Evolutionary conservation across 2,113 vertebrate genomes (phyloP).

Genomic region (Archocentrus centrarchus): DNA sequence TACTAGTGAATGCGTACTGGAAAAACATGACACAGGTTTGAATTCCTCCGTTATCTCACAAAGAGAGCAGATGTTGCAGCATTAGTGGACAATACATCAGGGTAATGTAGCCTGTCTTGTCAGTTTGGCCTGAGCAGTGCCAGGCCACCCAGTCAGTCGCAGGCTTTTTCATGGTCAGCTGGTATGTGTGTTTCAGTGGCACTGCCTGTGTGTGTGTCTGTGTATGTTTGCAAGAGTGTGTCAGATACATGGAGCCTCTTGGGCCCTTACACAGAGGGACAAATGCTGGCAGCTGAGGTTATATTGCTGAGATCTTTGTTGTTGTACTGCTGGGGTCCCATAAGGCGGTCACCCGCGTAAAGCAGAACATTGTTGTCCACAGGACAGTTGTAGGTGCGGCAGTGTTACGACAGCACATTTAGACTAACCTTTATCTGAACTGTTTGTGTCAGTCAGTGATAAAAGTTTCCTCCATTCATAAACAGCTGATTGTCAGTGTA

Average conservation of each 20-base stretch:
- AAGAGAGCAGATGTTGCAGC: conserved; percentile 56
- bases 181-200: conserved; percentile 16
- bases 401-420: not conserved
- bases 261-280: conserved; percentile 55
- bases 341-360: conserved; percentile 44
- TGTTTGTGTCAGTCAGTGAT: not conserved
- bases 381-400: not conserved
- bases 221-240: conserved; percentile 5
- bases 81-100: conserved; percentile 52
- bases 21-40: conserved; percentile 26
- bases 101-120: conserved; percentile 45
- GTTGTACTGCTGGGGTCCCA: conserved; percentile 38
- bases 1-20: not conserved
- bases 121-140: conserved; percentile 28
- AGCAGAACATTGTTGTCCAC: not conserved
- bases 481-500: conserved; percentile 7
- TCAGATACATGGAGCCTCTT: conserved; percentile 23
- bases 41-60: conserved; percentile 21
- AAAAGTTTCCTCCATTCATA: not conserved
- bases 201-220: conserved; percentile 6
- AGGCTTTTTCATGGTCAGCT: conserved; percentile 31
- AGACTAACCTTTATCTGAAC: not conserved
- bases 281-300: conserved; percentile 77
- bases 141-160: conserved; percentile 68
- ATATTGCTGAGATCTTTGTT: conserved; percentile 76